Evolutionary conservation across 2,888 invertebrate genomes (phyloP), one percentile per base, ranked within the genome.

Genomic region (Drosophila conformis): DNA sequence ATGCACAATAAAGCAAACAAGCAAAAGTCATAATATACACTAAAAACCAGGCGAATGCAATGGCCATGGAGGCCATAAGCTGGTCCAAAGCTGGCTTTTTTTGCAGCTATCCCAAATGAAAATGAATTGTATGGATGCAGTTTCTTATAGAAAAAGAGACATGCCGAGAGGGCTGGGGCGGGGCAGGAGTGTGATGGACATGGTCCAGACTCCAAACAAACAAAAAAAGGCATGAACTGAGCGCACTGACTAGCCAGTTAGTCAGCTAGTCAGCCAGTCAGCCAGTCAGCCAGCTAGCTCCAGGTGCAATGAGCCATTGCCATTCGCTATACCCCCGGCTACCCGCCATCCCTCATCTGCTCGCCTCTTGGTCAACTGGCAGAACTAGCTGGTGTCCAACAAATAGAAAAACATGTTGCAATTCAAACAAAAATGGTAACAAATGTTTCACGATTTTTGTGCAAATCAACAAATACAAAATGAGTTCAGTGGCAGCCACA

Each of bases 1-100:
- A 81, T 83, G 77, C 75, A 72, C 66, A 74, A 79, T 79, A 87
- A 79, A 79, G 75, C 81, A 87, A 85, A 84, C 73, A 84, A 77
- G 79, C 81, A 82, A 74, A 73, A 82, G 76, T 74, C 81, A 85
- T 82, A 76, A 85, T 74, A 69, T 73, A 65, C 78, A 74, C 80
- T 78, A 73, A 83, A 82, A 83, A 74, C 70, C 77, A 68, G 74
- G 72, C 70, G 67, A 85, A 73, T 83, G 81, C 72, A 66, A 65
- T 60, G 71, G 71, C 70, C 46, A 65, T 53, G 57, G 69, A 68
- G 58, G 36, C 48, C 35, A 51, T 35, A 52, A 27, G 57, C 49
- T 38, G 57, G 36, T 38, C 49, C 40, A 61, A 36, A 54, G 48
- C 56, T 61, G 69, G 3, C 46, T 36, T 36, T 66, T 29, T 21